Percentiles rank a stretch among this genome's conserved stretches.
Evolutionary conservation across 1,140 invertebrate species (phyloP).

Genomic region (Scaptomyza graminum): DNA sequence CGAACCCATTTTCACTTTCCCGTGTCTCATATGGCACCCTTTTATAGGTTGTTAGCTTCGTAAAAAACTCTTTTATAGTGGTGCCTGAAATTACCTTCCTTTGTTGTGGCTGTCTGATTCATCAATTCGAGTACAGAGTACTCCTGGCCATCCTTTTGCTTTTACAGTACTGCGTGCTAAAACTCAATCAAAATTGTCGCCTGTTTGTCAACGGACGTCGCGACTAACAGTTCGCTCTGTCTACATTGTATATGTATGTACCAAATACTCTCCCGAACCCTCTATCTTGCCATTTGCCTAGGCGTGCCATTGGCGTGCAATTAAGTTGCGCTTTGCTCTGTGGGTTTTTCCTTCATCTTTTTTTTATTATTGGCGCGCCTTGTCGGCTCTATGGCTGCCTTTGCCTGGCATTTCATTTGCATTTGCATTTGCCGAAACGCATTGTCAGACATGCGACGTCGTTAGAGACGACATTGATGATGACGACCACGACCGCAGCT

Average conservation of each 20-base stretch:
- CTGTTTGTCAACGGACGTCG: conserved; percentile 56
- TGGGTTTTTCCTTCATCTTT: conserved; percentile 67
- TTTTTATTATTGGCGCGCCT: conserved; percentile 61
- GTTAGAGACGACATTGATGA: conserved; percentile 57
- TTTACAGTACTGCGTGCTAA: conserved; percentile 46
- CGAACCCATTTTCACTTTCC: background rate
- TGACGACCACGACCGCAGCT: conserved; percentile 24
- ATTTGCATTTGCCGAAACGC: conserved; percentile 68
- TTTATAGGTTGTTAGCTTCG: conserved; percentile 18
- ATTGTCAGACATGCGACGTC: conserved; percentile 62
- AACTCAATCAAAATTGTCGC: conserved; percentile 79
- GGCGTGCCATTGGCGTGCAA: conserved; percentile 52
- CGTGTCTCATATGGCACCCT: conserved; percentile 16
- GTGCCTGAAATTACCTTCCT: conserved; percentile 53
- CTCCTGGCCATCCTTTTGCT: conserved; percentile 21
- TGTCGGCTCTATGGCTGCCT: conserved; percentile 31
- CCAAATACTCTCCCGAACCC: background rate
- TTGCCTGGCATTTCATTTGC: conserved; percentile 29
- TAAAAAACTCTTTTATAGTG: background rate
- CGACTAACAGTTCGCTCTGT: conserved; percentile 13
- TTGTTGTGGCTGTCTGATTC: conserved; percentile 58
- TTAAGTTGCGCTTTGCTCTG: conserved; percentile 65
- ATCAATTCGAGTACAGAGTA: conserved; percentile 34
- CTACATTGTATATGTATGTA: background rate
- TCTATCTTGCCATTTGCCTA: conserved; percentile 2